phyloP scores from a whole-genome alignment of 2,888 invertebrate species.

The Andrena fulva region DNA sequence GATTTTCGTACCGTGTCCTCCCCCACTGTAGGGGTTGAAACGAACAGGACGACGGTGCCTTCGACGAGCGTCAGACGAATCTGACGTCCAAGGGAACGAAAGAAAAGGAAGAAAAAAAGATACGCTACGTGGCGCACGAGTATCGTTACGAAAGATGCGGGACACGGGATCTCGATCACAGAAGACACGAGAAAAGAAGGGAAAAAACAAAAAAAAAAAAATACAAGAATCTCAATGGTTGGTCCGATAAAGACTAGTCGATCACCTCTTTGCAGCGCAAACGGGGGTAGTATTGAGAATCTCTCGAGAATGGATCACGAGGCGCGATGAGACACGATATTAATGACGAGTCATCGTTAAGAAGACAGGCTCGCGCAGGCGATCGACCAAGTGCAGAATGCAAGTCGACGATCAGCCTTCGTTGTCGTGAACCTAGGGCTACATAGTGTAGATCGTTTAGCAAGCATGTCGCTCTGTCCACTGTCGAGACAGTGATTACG shows the following conservation, averaged over 20 bases:
- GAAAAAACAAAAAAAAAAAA: conserved; percentile 45
- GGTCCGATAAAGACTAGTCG: conserved; percentile 83
- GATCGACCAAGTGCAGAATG: conserved; percentile 51
- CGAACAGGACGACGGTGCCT: neutral
- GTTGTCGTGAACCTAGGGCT: conserved; percentile 57
- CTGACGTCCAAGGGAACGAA: neutral
- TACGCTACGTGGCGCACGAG: neutral
- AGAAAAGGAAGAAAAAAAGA: neutral
- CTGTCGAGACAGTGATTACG: conserved; percentile 50
- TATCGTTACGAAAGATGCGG: neutral
- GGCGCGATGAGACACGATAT: conserved; percentile 54
- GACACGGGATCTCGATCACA: neutral
- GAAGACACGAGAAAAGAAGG: conserved; percentile 16
- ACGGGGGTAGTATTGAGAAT: conserved; percentile 60
- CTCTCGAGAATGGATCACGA: conserved; percentile 39
- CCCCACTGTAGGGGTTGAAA: neutral
- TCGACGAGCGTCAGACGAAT: conserved; percentile 11
- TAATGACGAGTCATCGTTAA: conserved; percentile 49
- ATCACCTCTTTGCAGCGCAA: conserved; percentile 76
- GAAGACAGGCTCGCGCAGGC: conserved; percentile 43
- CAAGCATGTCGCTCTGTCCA: conserved; percentile 30
- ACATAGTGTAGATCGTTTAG: conserved; percentile 40
- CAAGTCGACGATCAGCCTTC: conserved; percentile 57
- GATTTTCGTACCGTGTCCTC: neutral
- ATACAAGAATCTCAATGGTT: conserved; percentile 80